These are phyloP conservation scores for Cephalopachus bancanus DNA, from an alignment of 2,797 vertebrate species.

Conservation along the genomic window DNA sequence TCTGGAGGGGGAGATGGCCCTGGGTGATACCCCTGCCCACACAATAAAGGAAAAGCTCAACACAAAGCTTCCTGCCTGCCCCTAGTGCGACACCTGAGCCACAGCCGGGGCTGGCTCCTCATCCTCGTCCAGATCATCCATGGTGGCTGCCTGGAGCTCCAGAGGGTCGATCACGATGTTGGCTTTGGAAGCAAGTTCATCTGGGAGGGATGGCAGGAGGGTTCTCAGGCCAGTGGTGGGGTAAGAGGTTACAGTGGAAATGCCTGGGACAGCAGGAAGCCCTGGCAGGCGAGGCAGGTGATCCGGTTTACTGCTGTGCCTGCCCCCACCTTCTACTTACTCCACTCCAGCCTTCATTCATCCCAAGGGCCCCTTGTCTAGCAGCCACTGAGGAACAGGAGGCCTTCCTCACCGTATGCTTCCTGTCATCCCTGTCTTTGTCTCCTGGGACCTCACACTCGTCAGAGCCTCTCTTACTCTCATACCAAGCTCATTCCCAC, in stretches of 20 bases:
- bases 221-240: not conserved
- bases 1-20: not conserved
- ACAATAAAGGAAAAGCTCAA: not conserved
- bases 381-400: not conserved
- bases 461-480: not conserved
- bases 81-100: slow-evolving; percentile 91
- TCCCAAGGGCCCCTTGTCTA: too few relatives aligned
- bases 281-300: not conserved
- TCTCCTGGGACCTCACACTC: not conserved
- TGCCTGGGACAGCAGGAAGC: not conserved
- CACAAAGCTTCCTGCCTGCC: not conserved
- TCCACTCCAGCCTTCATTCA: not conserved
- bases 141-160: slow-evolving; percentile 95
- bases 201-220: slow-evolving; percentile 85
- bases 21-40: not conserved
- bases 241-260: accelerated
- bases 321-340: accelerated
- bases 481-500: too few relatives aligned
- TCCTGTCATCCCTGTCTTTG: not conserved
- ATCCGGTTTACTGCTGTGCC: not conserved
- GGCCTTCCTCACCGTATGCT: not conserved
- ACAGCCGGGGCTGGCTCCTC: slow-evolving; percentile 93
- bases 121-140: slow-evolving; percentile 98
- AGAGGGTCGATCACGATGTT: slow-evolving; percentile 97
- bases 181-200: slow-evolving; percentile 96